phyloP scores from a whole-genome alignment of 1,140 invertebrate genomes.

The Drosophila parabipectinata region DNA sequence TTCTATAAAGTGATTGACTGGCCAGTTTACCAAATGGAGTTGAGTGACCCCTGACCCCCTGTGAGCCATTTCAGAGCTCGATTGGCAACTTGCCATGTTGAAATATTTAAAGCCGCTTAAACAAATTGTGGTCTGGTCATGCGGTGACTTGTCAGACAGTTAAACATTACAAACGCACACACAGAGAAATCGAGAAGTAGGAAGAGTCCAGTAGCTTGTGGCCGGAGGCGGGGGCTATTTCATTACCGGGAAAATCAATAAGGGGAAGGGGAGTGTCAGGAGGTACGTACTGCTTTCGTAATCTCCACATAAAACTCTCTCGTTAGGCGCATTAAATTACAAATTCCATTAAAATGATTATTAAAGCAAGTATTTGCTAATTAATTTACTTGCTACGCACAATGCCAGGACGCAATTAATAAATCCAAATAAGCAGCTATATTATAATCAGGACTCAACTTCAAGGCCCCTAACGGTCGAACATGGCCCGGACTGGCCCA shows the following conservation, averaged over 20 bases:
- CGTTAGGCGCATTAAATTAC: conserved; percentile 83
- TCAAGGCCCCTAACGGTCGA: neutral
- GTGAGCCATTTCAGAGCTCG: conserved; percentile 18
- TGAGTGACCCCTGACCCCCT: conserved; percentile 60
- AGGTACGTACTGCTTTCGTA: conserved; percentile 29
- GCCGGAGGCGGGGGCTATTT: conserved; percentile 7
- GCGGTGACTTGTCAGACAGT: conserved; percentile 60
- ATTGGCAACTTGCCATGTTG: conserved; percentile 69
- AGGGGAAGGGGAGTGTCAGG: neutral
- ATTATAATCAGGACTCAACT: conserved; percentile 33
- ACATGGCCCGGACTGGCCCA: conserved; percentile 3
- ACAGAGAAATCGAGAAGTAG: neutral
- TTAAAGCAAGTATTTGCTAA: conserved; percentile 82
- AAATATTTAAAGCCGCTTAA: conserved; percentile 83
- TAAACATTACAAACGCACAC: conserved; percentile 30
- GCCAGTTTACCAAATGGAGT: conserved; percentile 42
- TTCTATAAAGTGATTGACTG: conserved; percentile 80
- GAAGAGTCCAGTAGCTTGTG: neutral
- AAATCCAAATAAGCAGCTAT: conserved; percentile 76
- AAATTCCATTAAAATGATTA: conserved; percentile 84
- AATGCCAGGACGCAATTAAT: conserved; percentile 75
- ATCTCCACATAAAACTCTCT: conserved; percentile 79
- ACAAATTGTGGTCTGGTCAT: conserved; percentile 76
- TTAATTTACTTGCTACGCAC: conserved; percentile 81
- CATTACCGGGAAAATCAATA: conserved; percentile 68